Base-by-base conservation (phyloP, 37 sponge, comb jelly and placozoan species). In the Aphrocallistes beatrix region DNA sequence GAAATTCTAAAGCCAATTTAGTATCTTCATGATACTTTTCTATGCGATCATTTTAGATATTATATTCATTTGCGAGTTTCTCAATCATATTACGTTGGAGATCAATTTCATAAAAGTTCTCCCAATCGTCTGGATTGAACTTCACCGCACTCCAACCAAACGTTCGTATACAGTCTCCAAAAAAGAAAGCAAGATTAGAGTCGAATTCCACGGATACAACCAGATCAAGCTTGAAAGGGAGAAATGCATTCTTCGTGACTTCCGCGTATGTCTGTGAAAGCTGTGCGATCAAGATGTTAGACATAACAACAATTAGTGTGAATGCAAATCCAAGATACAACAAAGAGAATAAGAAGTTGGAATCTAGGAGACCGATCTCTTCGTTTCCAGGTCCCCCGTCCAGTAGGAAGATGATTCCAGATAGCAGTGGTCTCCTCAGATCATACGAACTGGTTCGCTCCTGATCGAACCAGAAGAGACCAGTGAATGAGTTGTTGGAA, bases 331-430 rank as follows among this genome's bases (percentile, higher is more conserved):
- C 75, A 8, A 60, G 21, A 60, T 60, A 60, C 28, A 60, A 30
- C 3, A 60, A 13, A 3, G 75, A 19, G 75, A 60, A 60, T 60
- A 60, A 28, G 34, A 60, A 60, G n/a, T 60, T 60, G 10, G 75
- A 60, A 60, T 60, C 21, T 3, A 60, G 75, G 8, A 60, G 32
- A 6, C 28, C n/a, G 75, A 19, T 60, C 21, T 60, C 75, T 28
- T 60, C 75, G n/a, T 60, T 60, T 19, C 75, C 75, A 21, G 75
- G 75, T 13, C 75, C 75, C 10, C 75, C 75, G n/a, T 60, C 75
- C 10, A 60, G 75, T 25, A 60, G 75, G 34, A 60, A 60, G 8
- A 60, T 60, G 8, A 60, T 13, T 60, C 75, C 75, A 28, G 75
- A 25, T 28, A 60, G 8, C 75, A 60, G 34, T 25, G 75, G 75